These are phyloP conservation scores for Macrotrachela quadricornifera DNA, from an alignment of 1,140 invertebrate genomes.

Conservation along the genomic window DNA sequence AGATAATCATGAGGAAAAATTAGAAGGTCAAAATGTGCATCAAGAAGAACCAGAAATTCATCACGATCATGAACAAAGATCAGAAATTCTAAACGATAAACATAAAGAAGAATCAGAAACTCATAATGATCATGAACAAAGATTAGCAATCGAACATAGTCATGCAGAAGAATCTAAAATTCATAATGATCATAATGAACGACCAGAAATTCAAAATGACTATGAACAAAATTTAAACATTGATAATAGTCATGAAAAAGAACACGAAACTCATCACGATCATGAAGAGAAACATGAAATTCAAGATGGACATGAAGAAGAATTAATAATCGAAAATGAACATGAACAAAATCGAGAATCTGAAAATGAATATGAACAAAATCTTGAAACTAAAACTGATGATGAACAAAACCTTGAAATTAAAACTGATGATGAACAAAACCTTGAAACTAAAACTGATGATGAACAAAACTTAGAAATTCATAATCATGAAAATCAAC, in stretches of 20 bases:
- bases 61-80: slow-evolving; percentile 14
- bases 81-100: slow-evolving; percentile 9
- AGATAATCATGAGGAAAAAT: slow-evolving; percentile 16
- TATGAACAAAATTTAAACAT: slow-evolving; percentile 14
- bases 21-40: too few relatives aligned
- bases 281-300: too few relatives aligned
- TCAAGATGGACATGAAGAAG: slow-evolving; percentile 12
- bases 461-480: slow-evolving; percentile 11
- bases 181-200: too few relatives aligned
- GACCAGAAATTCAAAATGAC: slow-evolving; percentile 13
- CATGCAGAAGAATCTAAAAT: too few relatives aligned
- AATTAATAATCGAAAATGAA: slow-evolving; percentile 12
- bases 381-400: slow-evolving; percentile 14
- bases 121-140: slow-evolving; percentile 12
- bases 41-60: too few relatives aligned
- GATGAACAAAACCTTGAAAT: slow-evolving; percentile 14
- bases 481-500: slow-evolving; percentile 12
- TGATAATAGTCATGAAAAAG: too few relatives aligned
- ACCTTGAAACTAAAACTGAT: too few relatives aligned
- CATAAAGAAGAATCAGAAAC: background rate
- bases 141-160: slow-evolving; percentile 10
- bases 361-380: slow-evolving; percentile 15
- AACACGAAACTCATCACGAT: too few relatives aligned
- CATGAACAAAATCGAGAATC: slow-evolving; percentile 13
- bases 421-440: too few relatives aligned